Evolutionary conservation across 1,140 invertebrate species (phyloP).

Genomic region (Pachyrhynchus sulphureomaculatus): DNA sequence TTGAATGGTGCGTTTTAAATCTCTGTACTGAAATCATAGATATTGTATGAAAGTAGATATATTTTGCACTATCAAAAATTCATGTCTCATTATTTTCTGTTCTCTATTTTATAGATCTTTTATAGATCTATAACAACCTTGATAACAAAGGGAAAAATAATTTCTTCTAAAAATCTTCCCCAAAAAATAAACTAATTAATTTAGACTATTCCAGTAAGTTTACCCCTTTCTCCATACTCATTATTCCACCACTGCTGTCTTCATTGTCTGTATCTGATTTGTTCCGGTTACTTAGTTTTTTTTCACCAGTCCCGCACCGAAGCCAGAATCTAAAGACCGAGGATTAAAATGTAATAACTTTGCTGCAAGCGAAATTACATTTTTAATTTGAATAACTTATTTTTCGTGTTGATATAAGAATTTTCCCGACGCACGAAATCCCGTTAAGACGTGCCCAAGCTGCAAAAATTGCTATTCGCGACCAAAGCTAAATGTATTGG

Average conservation of each 20-base stretch:
- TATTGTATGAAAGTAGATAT: too few relatives aligned
- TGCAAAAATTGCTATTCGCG: slow-evolving; percentile 64
- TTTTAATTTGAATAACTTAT: slow-evolving; percentile 68
- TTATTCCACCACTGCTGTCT: slow-evolving; percentile 11
- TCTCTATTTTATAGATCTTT: too few relatives aligned
- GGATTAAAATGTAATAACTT: slow-evolving; percentile 54
- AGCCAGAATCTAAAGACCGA: slow-evolving; percentile 44
- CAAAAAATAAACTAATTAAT: too few relatives aligned
- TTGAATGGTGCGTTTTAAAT: too few relatives aligned
- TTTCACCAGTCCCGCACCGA: slow-evolving; percentile 48
- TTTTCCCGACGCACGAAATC: slow-evolving; percentile 52
- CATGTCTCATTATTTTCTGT: too few relatives aligned
- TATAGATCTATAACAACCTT: too few relatives aligned
- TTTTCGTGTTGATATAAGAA: slow-evolving; percentile 67
- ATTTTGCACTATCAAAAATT: too few relatives aligned
- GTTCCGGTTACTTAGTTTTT: slow-evolving; percentile 51
- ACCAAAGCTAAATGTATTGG: slow-evolving; percentile 65
- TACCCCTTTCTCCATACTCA: too few relatives aligned
- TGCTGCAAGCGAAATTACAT: slow-evolving; percentile 58
- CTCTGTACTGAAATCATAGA: too few relatives aligned
- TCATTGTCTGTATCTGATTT: slow-evolving; percentile 40
- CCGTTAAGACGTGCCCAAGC: slow-evolving; percentile 62
- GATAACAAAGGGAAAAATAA: too few relatives aligned
- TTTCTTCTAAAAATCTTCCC: too few relatives aligned
- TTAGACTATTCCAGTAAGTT: too few relatives aligned